A percentile compares a stretch with the other conserved stretches of the same genome.
These are phyloP conservation scores for Istiophorus platypterus DNA, from an alignment of 2,113 vertebrate genomes.

Conservation along the genomic window DNA sequence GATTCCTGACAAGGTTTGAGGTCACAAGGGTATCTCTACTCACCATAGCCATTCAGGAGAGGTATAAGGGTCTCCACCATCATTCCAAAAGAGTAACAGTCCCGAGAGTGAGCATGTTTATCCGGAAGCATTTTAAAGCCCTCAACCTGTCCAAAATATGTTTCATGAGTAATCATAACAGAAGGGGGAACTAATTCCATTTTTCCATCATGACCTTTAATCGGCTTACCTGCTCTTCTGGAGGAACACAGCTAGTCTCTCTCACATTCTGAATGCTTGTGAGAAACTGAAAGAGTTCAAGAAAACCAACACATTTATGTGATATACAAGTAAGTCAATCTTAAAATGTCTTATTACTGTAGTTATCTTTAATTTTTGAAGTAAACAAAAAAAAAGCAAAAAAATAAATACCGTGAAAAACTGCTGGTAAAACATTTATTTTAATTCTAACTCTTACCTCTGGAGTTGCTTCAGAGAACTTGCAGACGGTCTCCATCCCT, in stretches of 20 bases:
- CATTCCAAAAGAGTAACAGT: conserved; percentile 92
- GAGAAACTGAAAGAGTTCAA: conserved; percentile 88
- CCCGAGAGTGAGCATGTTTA: conserved; percentile 89
- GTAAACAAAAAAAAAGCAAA: neutral
- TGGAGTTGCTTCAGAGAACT: conserved; percentile 90
- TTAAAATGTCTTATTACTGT: neutral
- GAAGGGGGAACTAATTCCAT: neutral
- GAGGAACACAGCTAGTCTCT: conserved; percentile 88
- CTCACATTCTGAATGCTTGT: conserved; percentile 85
- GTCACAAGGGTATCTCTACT: conserved; percentile 62
- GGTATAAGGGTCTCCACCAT: conserved; percentile 89
- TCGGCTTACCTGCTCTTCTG: conserved; percentile 90
- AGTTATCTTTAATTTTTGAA: neutral
- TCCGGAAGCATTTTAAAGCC: conserved; percentile 89
- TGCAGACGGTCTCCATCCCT: conserved; percentile 97
- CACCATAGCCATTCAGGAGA: conserved; percentile 88
- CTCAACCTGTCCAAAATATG: conserved; percentile 82
- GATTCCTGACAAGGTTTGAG: neutral
- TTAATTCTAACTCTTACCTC: conserved; percentile 83
- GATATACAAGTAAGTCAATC: neutral
- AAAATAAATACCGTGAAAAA: neutral
- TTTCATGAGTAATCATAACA: conserved; percentile 9
- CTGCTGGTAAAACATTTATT: neutral
- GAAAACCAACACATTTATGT: neutral
- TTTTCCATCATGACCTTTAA: neutral